These are phyloP conservation scores for Chamaea fasciata DNA, from an alignment of 2,113 vertebrate genomes.

Conservation along the genomic window DNA sequence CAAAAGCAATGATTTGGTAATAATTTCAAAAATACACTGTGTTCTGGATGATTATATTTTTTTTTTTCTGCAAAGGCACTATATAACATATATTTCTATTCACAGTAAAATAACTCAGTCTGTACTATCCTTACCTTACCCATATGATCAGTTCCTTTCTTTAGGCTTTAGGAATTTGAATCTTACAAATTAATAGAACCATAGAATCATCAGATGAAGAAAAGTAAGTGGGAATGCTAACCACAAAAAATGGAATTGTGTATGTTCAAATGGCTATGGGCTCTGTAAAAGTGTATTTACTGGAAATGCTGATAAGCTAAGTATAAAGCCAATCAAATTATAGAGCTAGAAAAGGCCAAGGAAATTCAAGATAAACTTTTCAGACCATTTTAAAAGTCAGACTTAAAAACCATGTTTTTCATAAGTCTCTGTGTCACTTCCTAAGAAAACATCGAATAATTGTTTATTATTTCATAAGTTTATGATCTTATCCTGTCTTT, in stretches of 20 bases:
- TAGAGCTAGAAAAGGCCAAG: background rate
- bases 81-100: background rate
- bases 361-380: background rate
- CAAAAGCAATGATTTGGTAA: background rate
- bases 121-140: background rate
- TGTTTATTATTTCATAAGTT: background rate
- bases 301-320: background rate
- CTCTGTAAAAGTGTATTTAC: background rate
- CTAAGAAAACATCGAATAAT: background rate
- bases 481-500: background rate
- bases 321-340: background rate
- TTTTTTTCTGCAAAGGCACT: background rate
- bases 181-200: background rate
- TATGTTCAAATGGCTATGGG: background rate
- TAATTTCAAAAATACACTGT: background rate
- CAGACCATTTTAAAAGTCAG: background rate
- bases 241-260: background rate
- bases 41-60: background rate
- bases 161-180: background rate
- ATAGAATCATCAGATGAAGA: background rate
- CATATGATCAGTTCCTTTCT: background rate
- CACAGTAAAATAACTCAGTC: background rate
- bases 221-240: background rate
- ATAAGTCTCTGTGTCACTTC: background rate
- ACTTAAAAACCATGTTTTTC: background rate